These are phyloP conservation scores for Nothocercus julius DNA, from an alignment of 2,113 vertebrate genomes.

Conservation along the genomic window DNA sequence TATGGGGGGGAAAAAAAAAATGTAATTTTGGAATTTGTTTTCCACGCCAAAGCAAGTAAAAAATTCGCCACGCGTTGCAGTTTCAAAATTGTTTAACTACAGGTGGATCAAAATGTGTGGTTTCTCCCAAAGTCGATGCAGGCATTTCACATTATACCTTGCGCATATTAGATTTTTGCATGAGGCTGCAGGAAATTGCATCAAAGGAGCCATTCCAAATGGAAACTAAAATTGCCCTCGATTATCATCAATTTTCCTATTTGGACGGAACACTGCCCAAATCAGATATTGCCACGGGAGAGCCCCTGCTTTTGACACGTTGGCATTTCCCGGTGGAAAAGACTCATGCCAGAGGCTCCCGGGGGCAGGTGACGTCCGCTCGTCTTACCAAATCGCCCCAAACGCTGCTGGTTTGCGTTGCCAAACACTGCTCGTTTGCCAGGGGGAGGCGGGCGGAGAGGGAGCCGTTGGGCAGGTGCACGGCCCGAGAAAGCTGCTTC, in stretches of 20 bases:
- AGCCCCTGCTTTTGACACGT: background rate
- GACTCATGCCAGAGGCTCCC: no score
- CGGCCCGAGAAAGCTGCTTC: no score
- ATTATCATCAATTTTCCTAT: background rate
- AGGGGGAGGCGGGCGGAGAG: no score
- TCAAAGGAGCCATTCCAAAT: background rate
- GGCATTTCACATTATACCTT: background rate
- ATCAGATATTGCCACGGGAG: background rate
- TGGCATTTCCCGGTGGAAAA: background rate
- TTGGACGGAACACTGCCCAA: background rate
- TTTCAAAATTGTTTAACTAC: background rate
- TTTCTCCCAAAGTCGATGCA: background rate
- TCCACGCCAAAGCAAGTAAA: background rate
- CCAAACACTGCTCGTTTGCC: no score
- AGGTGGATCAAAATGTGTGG: background rate
- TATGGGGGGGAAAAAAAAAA: background rate
- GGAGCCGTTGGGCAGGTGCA: no score
- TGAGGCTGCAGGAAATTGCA: background rate
- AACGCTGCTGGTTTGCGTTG: no score
- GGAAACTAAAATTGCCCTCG: background rate
- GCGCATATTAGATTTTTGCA: background rate
- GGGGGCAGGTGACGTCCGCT: no score
- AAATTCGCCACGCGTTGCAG: background rate
- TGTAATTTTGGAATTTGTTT: background rate
- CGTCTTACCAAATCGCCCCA: no score